These are phyloP conservation scores for Drosophila subobscura DNA, from an alignment of 1,140 invertebrate species.

Conservation along the genomic window DNA sequence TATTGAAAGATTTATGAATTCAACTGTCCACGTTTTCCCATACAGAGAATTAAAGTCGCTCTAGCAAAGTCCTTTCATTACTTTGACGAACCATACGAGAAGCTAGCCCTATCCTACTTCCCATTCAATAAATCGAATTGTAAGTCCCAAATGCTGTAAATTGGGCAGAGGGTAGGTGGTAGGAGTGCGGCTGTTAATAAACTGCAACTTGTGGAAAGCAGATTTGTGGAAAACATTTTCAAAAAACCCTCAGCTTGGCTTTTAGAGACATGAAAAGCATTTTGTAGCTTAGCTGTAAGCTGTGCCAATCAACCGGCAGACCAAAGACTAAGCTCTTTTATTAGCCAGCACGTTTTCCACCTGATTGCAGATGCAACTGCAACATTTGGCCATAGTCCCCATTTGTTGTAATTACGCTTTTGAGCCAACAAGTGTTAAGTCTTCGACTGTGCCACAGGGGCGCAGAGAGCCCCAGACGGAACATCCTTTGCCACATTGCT, in stretches of 20 bases:
- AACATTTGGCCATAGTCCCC: constrained; percentile 44
- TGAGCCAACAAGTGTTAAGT: constrained; percentile 80
- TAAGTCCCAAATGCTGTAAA: too few species aligned
- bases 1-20: neutral
- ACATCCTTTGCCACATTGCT: neutral
- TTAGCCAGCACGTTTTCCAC: constrained; percentile 66
- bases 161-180: too few species aligned
- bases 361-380: constrained; percentile 67
- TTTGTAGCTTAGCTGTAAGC: constrained; percentile 54
- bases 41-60: too few species aligned
- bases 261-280: constrained; percentile 59
- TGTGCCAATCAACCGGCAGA: constrained; percentile 17
- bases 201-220: constrained; percentile 22
- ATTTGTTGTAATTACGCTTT: constrained; percentile 80
- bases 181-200: constrained; percentile 10
- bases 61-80: too few species aligned
- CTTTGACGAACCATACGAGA: too few species aligned
- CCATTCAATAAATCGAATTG: too few species aligned
- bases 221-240: constrained; percentile 11
- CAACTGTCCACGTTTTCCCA: too few species aligned
- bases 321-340: constrained; percentile 63
- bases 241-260: constrained; percentile 38
- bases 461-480: constrained; percentile 8
- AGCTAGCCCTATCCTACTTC: too few species aligned
- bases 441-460: constrained; percentile 22